A percentile compares a stretch with the other conserved stretches of the same genome.
Conservation (phyloP, 1,140 invertebrate genomes). For the Latrodectus geometricus region DNA sequence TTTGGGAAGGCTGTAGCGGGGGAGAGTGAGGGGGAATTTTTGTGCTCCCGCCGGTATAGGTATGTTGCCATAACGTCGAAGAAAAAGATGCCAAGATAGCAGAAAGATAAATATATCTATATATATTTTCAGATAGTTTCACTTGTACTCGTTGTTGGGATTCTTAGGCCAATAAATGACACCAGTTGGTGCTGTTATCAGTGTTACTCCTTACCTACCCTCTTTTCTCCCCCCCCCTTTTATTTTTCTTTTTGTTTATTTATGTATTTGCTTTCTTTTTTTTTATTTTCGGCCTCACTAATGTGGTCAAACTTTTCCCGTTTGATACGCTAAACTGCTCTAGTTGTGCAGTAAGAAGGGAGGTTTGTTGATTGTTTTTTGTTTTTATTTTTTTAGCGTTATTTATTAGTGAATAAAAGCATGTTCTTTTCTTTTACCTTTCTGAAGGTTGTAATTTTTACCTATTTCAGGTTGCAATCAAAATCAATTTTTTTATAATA, state of each 20-base stretch:
- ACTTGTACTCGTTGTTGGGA: slow-evolving; percentile 22
- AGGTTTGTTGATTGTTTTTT: too few species aligned
- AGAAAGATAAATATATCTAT: background rate
- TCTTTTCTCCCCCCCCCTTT: background rate
- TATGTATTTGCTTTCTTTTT: slow-evolving; percentile 3
- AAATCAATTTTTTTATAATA: too few species aligned
- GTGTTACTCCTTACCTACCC: slow-evolving; percentile 6
- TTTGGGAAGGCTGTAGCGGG: slow-evolving; percentile 3
- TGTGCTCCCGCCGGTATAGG: slow-evolving; percentile 26
- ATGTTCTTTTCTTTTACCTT: too few species aligned
- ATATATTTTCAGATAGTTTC: slow-evolving; percentile 16
- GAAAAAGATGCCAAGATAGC: background rate
- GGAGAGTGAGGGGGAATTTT: slow-evolving; percentile 33
- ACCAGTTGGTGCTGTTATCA: slow-evolving; percentile 47
- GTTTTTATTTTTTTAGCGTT: too few species aligned
- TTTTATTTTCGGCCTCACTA: background rate
- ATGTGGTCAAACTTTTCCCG: slow-evolving; percentile 18
- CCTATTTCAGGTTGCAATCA: too few species aligned
- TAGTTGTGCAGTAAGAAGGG: too few species aligned
- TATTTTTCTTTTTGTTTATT: background rate
- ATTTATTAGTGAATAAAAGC: too few species aligned
- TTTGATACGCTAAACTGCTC: background rate
- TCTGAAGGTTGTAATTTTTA: too few species aligned
- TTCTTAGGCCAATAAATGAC: slow-evolving; percentile 37
- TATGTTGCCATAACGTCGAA: background rate